Evolutionary conservation across 2,888 invertebrate species (phyloP).

Genomic region (Eupsilia transversa): DNA sequence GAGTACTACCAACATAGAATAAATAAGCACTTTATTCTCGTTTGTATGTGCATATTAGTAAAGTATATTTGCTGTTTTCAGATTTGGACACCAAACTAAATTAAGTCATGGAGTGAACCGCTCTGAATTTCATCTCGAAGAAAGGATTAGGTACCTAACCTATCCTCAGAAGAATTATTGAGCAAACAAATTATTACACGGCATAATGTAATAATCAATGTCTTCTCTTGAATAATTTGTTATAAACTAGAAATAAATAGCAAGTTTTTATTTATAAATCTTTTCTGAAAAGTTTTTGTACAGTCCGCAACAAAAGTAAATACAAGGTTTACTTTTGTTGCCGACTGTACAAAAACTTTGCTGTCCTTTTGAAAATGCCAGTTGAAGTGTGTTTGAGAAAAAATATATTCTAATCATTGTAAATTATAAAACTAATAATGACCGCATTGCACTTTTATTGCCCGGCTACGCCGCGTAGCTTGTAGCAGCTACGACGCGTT

Average conservation of each 20-base stretch:
- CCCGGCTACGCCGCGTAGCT: conserved; percentile 27
- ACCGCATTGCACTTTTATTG: not conserved
- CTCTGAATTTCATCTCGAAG: conserved; percentile 13
- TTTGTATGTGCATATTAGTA: conserved; percentile 35
- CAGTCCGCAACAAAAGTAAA: too few species aligned
- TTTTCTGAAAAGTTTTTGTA: not conserved
- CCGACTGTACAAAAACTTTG: not conserved
- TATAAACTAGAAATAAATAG: not conserved
- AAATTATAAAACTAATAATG: conserved; percentile 14
- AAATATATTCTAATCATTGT: conserved; percentile 16
- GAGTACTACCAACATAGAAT: conserved; percentile 48
- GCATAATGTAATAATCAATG: too few species aligned
- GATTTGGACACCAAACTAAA: conserved; percentile 37
- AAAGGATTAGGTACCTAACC: not conserved
- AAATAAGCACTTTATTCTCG: conserved; percentile 47
- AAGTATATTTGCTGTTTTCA: conserved; percentile 40
- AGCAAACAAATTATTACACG: not conserved
- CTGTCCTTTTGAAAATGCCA: not conserved
- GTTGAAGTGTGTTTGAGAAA: conserved; percentile 7
- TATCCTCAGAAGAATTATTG: not conserved
- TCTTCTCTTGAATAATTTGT: not conserved
- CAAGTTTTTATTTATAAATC: not conserved
- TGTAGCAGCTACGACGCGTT: conserved; percentile 26
- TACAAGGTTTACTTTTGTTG: not conserved
- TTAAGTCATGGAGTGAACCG: conserved; percentile 21